These are phyloP conservation scores for Cherax quadricarinatus DNA, from an alignment of 1,140 invertebrate genomes.

Conservation along the genomic window DNA sequence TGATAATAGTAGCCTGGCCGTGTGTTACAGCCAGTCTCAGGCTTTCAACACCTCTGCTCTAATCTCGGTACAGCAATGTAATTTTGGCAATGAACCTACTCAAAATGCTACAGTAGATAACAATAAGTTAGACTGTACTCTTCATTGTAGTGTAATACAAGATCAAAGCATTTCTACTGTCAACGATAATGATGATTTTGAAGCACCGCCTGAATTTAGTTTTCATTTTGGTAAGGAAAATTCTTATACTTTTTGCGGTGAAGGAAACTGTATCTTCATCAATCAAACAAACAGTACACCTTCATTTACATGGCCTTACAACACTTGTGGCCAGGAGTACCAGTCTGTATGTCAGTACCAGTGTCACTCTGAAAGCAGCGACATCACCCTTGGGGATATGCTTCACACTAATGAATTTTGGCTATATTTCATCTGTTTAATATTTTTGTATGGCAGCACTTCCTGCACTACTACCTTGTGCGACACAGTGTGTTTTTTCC, in stretches of 20 bases:
- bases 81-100: neutral
- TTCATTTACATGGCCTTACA: neutral
- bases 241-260: neutral
- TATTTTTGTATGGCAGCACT: slow-evolving; percentile 52
- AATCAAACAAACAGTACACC: neutral
- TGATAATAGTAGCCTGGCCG: neutral
- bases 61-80: neutral
- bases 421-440: slow-evolving; percentile 45
- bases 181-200: neutral
- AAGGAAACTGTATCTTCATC: neutral
- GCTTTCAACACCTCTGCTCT: neutral
- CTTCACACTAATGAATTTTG: slow-evolving; percentile 47
- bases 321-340: slow-evolving; percentile 9
- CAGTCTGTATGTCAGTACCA: neutral
- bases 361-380: neutral
- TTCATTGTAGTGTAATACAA: neutral
- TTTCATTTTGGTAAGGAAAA: neutral
- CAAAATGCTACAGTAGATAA: too few species aligned
- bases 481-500: slow-evolving; percentile 59
- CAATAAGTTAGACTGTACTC: neutral
- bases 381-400: neutral
- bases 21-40: neutral
- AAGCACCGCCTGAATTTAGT: neutral
- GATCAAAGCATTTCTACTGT: neutral
- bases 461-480: slow-evolving; percentile 54